These are phyloP conservation scores for Diadema setosum DNA, from an alignment of 35 echinoderm and acorn worm genomes.

Conservation along the genomic window DNA sequence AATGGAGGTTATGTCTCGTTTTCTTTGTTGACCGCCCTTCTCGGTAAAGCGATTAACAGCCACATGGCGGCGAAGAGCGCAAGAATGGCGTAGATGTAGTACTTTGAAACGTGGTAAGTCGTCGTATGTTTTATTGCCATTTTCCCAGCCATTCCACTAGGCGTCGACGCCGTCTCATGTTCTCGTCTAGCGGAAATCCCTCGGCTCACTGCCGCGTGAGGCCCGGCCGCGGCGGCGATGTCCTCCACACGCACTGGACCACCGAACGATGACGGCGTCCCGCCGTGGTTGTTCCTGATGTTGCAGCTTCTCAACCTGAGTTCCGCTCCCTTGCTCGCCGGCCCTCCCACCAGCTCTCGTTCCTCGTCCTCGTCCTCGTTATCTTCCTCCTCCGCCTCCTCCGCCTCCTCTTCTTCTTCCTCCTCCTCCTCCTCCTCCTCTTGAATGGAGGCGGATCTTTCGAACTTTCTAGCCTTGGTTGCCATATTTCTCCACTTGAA, in stretches of 20 bases:
- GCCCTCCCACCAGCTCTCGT: background rate
- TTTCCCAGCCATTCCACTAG: background rate
- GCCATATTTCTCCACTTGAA: conserved; percentile 19
- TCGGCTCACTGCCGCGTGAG: background rate
- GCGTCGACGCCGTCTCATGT: background rate
- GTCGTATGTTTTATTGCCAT: background rate
- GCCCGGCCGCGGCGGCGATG: background rate
- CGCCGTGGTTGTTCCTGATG: background rate
- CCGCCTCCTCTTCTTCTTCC: background rate
- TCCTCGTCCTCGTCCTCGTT: background rate
- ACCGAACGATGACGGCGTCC: background rate
- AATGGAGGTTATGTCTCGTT: background rate
- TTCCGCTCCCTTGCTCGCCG: background rate
- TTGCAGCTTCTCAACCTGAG: background rate
- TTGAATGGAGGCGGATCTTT: background rate
- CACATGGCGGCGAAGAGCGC: background rate
- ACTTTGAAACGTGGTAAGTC: background rate
- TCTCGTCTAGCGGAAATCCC: background rate
- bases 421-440: background rate
- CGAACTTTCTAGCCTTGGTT: background rate
- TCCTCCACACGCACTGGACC: background rate
- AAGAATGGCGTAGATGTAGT: background rate
- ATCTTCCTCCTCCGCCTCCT: background rate
- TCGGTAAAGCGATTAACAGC: background rate
- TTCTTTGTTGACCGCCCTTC: background rate